Conservation (phyloP, 2,888 invertebrate species). For the Melieria picta region DNA sequence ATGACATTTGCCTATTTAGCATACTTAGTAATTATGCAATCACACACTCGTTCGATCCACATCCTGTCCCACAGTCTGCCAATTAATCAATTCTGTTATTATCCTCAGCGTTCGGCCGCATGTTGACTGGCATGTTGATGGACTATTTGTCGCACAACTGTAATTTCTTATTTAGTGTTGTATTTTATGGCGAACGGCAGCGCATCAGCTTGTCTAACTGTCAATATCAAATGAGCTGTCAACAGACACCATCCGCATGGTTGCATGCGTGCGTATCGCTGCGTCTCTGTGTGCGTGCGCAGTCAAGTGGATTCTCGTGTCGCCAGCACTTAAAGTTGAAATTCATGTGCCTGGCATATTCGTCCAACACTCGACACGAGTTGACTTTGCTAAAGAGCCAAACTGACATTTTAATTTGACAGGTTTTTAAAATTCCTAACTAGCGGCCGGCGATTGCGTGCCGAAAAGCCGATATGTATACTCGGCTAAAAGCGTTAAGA, state of each 20-base stretch:
- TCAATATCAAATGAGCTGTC: slow-evolving; percentile 31
- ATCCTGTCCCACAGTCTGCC: too few relatives aligned
- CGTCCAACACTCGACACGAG: too few relatives aligned
- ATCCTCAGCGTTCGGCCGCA: too few relatives aligned
- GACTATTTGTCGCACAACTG: slow-evolving; percentile 21
- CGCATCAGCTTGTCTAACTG: slow-evolving; percentile 17
- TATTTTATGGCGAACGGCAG: not conserved
- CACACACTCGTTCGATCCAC: not conserved
- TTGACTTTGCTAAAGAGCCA: too few relatives aligned
- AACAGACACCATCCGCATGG: slow-evolving; percentile 27
- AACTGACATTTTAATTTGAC: too few relatives aligned
- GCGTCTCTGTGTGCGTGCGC: slow-evolving; percentile 16
- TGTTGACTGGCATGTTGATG: not conserved
- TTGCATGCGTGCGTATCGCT: not conserved
- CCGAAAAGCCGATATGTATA: too few relatives aligned
- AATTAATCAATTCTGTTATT: too few relatives aligned
- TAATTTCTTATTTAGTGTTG: slow-evolving; percentile 22
- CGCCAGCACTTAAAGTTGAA: slow-evolving; percentile 1
- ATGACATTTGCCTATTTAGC: slow-evolving; percentile 11
- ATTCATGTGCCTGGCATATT: too few relatives aligned
- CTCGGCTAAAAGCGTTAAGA: too few relatives aligned
- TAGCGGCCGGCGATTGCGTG: too few relatives aligned
- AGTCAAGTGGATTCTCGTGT: slow-evolving; percentile 6
- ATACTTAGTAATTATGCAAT: not conserved
- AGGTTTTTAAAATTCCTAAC: too few relatives aligned